Evolutionary conservation across 2,113 vertebrate species (phyloP), one percentile per base, ranked within the genome.

Genomic region (Pelusios castaneus): DNA sequence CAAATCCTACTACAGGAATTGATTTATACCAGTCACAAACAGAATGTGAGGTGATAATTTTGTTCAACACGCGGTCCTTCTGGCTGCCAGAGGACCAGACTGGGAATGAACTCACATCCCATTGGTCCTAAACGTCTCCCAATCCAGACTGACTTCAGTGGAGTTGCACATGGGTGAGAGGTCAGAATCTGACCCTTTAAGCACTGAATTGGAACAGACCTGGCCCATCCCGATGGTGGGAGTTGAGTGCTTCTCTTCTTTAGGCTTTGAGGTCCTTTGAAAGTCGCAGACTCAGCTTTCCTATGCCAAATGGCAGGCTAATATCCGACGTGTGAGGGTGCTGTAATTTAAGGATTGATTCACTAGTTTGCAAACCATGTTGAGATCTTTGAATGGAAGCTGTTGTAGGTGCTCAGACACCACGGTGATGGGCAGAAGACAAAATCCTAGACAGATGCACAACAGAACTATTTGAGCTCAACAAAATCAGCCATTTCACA

Each of bases 351-450:
- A 81, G 45, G 24, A 25, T 21, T 4, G 3, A 41, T 25, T 85
- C 12, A 16, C 38, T 58, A 21, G 17, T n/a, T 45, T 38, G 25
- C 31, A 54, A 60, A 21, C 2, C 27, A 3, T 82, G 17, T 25
- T 79, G 78, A 82, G 52, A 54, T 82, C 58, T n/a, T 75, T 38
- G 34, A 38, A 70, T 21, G 19, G 38, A 41, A 38, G 2, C 43
- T 80, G 0, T 41, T 58, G 78, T 9, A 41, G 9, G 19, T 79
- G 4, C 4, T 47, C 34, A 4, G 22, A 4, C 27, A 43, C 41
- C 24, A 7, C 0, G 1, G 17, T 1, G 0, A 21, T 24, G 49
- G 25, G 13, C 22, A 24, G 79, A 63, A 80, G 21, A 89, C 24
- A 80, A 41, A 60, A 51, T 34, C 21, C 21, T 43, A 43, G 17